Percentiles rank a stretch among this genome's conserved stretches.
Conservation (phyloP, 2,888 invertebrate genomes). For the Electrophaes corylata region DNA sequence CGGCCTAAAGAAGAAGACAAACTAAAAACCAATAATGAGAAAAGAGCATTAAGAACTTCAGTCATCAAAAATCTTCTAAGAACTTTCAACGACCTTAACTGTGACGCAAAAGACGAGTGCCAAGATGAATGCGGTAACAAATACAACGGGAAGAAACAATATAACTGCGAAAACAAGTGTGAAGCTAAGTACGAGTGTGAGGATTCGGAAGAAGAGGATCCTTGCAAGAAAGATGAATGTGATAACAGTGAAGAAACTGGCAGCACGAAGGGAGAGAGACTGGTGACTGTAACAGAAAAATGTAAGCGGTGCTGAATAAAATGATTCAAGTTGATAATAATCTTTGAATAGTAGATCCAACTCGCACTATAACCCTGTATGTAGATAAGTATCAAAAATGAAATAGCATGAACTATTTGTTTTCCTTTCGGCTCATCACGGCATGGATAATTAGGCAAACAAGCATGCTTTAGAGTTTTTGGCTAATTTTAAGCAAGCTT, state of each 20-base stretch:
- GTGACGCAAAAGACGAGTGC: constrained; percentile 53
- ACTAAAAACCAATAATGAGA: constrained; percentile 9
- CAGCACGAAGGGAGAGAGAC: constrained; percentile 25
- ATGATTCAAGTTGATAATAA: constrained; percentile 13
- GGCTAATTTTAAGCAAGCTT: too few relatives aligned
- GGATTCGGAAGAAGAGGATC: constrained; percentile 32
- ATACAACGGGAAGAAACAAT: constrained; percentile 28
- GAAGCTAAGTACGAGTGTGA: constrained; percentile 48
- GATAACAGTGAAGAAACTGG: constrained; percentile 28
- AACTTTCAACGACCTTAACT: constrained; percentile 43
- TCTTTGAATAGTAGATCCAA: too few relatives aligned
- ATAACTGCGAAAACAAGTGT: constrained; percentile 46
- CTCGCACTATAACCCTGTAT: too few relatives aligned
- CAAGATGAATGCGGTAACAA: constrained; percentile 43
- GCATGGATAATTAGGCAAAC: too few relatives aligned
- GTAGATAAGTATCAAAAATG: too few relatives aligned
- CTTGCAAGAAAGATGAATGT: constrained; percentile 31
- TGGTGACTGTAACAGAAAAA: constrained; percentile 16
- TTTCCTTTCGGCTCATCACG: too few relatives aligned
- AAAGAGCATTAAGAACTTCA: constrained; percentile 40
- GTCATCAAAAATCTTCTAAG: constrained; percentile 51
- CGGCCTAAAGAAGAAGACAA: constrained; percentile 4
- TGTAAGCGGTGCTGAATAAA: constrained; percentile 34
- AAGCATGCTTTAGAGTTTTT: too few relatives aligned
- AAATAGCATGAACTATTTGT: too few relatives aligned